Conservation (phyloP, 1,140 invertebrate species). For the Hyles vespertilio region DNA sequence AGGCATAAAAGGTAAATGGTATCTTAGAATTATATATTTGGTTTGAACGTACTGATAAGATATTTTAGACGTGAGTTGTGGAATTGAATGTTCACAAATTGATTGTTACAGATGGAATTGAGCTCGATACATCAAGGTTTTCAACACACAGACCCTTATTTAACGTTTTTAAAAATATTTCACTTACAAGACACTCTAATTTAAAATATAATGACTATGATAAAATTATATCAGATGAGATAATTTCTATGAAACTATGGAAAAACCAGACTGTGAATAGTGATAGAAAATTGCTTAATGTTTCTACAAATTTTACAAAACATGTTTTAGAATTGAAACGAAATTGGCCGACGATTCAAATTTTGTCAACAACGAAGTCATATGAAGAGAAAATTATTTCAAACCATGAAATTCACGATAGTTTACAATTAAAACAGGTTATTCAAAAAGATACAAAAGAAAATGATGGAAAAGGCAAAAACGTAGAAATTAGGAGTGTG, state of each 20-base stretch:
- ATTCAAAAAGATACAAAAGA: not conserved
- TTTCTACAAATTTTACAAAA: slow-evolving; percentile 28
- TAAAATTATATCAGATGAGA: slow-evolving; percentile 58
- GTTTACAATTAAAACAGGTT: too few relatives aligned
- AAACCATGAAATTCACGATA: too few relatives aligned
- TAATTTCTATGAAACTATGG: slow-evolving; percentile 50
- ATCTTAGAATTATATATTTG: too few relatives aligned
- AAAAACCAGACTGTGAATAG: slow-evolving; percentile 40
- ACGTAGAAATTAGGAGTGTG: slow-evolving; percentile 11
- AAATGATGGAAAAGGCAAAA: slow-evolving; percentile 2
- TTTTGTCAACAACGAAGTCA: slow-evolving; percentile 10
- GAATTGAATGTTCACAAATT: too few relatives aligned
- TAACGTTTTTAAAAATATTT: slow-evolving; percentile 24
- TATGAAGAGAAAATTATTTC: too few relatives aligned
- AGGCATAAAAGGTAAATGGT: not conserved
- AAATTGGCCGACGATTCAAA: slow-evolving; percentile 45
- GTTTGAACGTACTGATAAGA: too few relatives aligned
- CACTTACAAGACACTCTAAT: slow-evolving; percentile 26
- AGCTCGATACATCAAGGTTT: not conserved
- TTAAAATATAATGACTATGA: slow-evolving; percentile 54
- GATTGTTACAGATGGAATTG: too few relatives aligned
- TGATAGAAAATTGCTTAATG: too few relatives aligned
- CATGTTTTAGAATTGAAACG: slow-evolving; percentile 49
- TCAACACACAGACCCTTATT: slow-evolving; percentile 16
- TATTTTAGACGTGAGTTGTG: too few relatives aligned